These are phyloP conservation scores for Zelleria hepariella DNA, from an alignment of 2,888 invertebrate genomes.

Conservation along the genomic window DNA sequence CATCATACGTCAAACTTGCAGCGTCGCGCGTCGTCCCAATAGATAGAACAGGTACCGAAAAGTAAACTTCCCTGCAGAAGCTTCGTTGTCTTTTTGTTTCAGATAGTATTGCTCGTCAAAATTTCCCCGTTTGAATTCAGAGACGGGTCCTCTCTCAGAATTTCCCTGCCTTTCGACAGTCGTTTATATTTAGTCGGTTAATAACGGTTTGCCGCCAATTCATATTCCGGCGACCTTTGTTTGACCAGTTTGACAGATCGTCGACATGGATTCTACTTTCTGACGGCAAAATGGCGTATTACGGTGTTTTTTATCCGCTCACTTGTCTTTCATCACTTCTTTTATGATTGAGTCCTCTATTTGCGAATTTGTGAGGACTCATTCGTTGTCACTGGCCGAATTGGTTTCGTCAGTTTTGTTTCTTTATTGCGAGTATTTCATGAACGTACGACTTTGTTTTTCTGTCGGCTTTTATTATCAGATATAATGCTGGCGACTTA, in stretches of 20 bases:
- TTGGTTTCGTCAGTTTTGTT: constrained; percentile 42
- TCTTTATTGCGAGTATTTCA: constrained; percentile 46
- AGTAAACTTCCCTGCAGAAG: constrained; percentile 51
- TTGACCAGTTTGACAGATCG: constrained; percentile 70
- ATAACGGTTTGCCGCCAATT: constrained; percentile 43
- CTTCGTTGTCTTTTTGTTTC: constrained; percentile 63
- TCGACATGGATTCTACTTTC: constrained; percentile 63
- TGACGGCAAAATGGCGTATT: constrained; percentile 65
- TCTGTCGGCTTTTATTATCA: background rate
- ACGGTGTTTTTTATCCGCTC: constrained; percentile 55
- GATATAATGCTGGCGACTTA: background rate
- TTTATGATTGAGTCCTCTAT: constrained; percentile 55
- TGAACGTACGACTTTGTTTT: background rate
- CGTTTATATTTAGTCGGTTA: constrained; percentile 44
- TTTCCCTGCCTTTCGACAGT: constrained; percentile 11
- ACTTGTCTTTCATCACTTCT: constrained; percentile 67
- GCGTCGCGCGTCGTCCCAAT: constrained; percentile 55
- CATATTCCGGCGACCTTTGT: constrained; percentile 31
- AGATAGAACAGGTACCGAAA: constrained; percentile 49
- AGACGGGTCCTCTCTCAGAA: constrained; percentile 16
- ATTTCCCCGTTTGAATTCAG: constrained; percentile 36
- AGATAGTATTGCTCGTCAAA: constrained; percentile 37
- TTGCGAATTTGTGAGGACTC: constrained; percentile 43
- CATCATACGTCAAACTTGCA: constrained; percentile 43
- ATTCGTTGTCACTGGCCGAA: constrained; percentile 51